Percentiles rank a stretch among this genome's conserved stretches.
Conservation (phyloP, 2,888 invertebrate species). For the Oscheius sp. region DNA sequence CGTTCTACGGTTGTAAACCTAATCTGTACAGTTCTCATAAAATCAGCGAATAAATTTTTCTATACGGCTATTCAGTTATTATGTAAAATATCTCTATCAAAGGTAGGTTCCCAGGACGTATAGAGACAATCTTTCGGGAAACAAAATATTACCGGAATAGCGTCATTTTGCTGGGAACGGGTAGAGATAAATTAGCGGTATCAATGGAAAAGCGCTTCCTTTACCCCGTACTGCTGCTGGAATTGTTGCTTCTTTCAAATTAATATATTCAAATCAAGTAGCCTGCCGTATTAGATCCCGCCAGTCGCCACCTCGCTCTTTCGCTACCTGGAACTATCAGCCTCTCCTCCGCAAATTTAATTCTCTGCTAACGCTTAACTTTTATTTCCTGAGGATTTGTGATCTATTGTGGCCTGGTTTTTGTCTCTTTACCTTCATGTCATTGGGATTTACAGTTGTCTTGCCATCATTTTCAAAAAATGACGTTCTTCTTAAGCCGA, state of each 20-base stretch:
- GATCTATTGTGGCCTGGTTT: neutral
- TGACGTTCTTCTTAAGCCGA: constrained; percentile 25
- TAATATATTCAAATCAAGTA: constrained; percentile 12
- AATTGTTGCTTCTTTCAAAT: neutral
- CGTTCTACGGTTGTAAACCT: neutral
- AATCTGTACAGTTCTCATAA: too few species aligned
- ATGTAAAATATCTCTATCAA: too few species aligned
- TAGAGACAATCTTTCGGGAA: neutral
- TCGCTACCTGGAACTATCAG: too few species aligned
- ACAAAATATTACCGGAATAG: neutral
- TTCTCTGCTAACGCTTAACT: neutral
- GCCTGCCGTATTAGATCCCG: neutral
- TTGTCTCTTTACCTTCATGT: neutral
- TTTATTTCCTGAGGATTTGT: neutral
- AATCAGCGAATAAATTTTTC: too few species aligned
- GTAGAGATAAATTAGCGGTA: too few species aligned
- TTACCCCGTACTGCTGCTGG: neutral
- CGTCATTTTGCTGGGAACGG: neutral
- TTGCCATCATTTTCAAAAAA: constrained; percentile 1
- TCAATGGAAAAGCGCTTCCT: too few species aligned
- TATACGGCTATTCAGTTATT: too few species aligned
- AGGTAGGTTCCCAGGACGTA: neutral
- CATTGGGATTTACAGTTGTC: constrained; percentile 22
- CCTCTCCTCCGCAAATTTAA: neutral
- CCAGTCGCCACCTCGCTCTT: too few species aligned